Evolutionary conservation across 64 coral and sea anemone genomes (phyloP).

Genomic region (Exaiptasia diaphana): DNA sequence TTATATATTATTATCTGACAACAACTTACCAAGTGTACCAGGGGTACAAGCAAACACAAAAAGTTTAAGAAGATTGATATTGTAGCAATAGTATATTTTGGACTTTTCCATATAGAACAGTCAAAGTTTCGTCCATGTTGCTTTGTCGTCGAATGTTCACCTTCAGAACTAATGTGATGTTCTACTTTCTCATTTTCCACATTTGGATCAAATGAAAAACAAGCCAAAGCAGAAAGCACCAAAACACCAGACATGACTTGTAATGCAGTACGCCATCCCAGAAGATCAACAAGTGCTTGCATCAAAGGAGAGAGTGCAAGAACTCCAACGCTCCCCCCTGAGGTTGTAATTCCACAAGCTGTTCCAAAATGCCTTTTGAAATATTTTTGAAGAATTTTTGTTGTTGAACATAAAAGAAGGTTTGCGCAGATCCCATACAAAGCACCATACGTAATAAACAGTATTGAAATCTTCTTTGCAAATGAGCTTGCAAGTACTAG

Average conservation of each 20-base stretch:
- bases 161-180: not conserved
- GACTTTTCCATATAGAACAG: slow-evolving; percentile 48
- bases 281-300: slow-evolving; percentile 11
- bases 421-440: not conserved
- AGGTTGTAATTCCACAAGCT: not conserved
- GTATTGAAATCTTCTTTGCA: not conserved
- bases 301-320: slow-evolving; percentile 9
- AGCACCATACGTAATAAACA: slow-evolving; percentile 11
- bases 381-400: not conserved
- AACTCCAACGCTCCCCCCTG: slow-evolving; percentile 35
- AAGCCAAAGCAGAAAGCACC: not conserved
- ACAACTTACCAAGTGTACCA: slow-evolving; percentile 57
- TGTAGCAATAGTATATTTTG: not conserved
- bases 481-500: slow-evolving; percentile 10
- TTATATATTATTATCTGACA: not conserved
- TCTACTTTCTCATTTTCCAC: not conserved
- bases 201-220: slow-evolving; percentile 24
- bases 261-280: slow-evolving; percentile 30
- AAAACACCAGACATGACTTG: slow-evolving; percentile 38
- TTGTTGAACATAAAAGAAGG: not conserved
- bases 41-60: slow-evolving; percentile 56
- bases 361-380: slow-evolving; percentile 10
- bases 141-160: not conserved
- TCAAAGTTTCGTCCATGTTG: not conserved
- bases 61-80: slow-evolving; percentile 11